phyloP scores from a whole-genome alignment of 2,113 vertebrate genomes.

The Clarias macrocephalus region DNA sequence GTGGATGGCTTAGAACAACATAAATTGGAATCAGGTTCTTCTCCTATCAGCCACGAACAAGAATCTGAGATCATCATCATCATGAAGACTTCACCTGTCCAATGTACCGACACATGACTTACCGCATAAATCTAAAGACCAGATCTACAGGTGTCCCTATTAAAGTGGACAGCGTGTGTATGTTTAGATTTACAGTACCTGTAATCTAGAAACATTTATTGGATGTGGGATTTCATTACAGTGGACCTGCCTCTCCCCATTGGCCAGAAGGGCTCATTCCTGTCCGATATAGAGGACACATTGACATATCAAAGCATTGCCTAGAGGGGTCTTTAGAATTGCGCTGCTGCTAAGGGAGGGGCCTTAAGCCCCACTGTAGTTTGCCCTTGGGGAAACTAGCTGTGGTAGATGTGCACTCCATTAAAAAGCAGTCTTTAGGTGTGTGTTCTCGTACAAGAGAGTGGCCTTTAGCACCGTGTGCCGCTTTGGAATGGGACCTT shows the following conservation, averaged over 20 bases:
- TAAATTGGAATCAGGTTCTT: too few species aligned
- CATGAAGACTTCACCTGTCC: too few species aligned
- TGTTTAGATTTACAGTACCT: conserved; percentile 1
- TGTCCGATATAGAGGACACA: not conserved
- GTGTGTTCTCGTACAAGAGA: conserved; percentile 1
- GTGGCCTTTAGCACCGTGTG: not conserved
- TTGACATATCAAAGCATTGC: conserved; percentile 18
- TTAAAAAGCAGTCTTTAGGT: conserved; percentile 7
- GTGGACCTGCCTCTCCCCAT: not conserved
- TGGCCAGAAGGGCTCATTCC: not conserved
- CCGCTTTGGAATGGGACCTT: conserved; percentile 10
- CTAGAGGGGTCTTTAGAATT: conserved; percentile 13
- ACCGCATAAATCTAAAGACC: too few species aligned
- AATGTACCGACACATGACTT: too few species aligned
- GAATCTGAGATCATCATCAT: too few species aligned
- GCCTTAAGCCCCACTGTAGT: not conserved
- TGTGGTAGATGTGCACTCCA: not conserved
- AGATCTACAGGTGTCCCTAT: too few species aligned
- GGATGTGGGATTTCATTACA: not conserved
- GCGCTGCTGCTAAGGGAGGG: not conserved
- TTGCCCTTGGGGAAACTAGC: conserved; percentile 1
- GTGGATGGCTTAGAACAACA: too few species aligned
- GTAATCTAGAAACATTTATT: not conserved
- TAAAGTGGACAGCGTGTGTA: not conserved
- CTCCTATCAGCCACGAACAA: too few species aligned